Percentiles rank a stretch among this genome's conserved stretches.
Evolutionary conservation across 53 echinoderm and acorn worm species (phyloP).

Genomic region (Holothuria scabra): DNA sequence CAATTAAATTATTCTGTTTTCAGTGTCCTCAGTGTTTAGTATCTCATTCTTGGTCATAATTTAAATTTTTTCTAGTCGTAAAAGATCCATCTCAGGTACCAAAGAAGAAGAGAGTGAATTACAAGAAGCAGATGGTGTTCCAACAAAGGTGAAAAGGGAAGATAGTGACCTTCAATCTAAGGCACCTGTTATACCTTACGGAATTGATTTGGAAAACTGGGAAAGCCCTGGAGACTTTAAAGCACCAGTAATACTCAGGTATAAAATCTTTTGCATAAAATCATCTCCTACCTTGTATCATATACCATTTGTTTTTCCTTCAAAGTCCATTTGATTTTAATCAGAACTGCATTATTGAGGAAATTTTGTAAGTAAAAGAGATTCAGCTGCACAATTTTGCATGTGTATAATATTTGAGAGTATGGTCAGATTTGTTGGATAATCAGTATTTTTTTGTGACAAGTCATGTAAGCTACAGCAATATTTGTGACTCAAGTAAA

Average conservation of each 20-base stretch:
- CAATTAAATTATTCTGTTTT: no score
- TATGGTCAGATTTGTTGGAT: no score
- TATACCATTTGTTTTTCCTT: not conserved
- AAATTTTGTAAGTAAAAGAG: no score
- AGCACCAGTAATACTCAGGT: constrained; percentile 84
- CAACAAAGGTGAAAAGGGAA: constrained; percentile 30
- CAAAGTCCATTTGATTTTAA: no score
- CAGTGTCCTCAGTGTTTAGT: not conserved
- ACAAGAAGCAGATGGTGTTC: constrained; percentile 26
- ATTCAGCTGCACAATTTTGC: no score
- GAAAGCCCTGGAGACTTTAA: constrained; percentile 74
- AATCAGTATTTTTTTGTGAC: no score
- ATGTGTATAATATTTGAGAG: no score
- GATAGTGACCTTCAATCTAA: constrained; percentile 58
- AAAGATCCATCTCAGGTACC: not conserved
- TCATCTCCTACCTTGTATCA: not conserved
- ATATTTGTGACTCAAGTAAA: no score
- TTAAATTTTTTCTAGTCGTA: not conserved
- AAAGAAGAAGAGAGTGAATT: not conserved
- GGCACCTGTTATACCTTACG: constrained; percentile 77
- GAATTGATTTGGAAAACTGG: constrained; percentile 87
- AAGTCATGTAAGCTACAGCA: no score
- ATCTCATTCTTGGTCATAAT: not conserved
- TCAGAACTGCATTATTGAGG: no score
- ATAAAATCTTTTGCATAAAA: not conserved